Base-by-base conservation (phyloP, 2,888 invertebrate species). In the Herminia tarsipennalis region DNA sequence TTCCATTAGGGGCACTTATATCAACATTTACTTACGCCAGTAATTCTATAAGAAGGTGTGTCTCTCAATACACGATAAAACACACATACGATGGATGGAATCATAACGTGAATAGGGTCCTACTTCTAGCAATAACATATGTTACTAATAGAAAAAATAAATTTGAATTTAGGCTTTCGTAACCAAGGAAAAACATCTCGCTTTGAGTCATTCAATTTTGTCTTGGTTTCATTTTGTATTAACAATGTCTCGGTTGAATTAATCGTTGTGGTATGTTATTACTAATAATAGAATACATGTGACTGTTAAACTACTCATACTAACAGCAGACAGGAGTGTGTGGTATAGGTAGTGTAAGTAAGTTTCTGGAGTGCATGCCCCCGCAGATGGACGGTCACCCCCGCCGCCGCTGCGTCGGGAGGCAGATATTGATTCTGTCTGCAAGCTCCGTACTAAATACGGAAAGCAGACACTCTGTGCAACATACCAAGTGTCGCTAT, bases 351-450 rank as follows among this genome's bases (percentile, higher is more conserved):
- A 38, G 66, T 33, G 55, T 52, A 49, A 54, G 52, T 56, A 63
- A 58, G 66, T 54, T 71, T 60, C 65, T 62, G 66, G 74, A 79
- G 82, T 81, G 76, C 77, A 76, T 76, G 73, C 71, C 54, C 76
- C 72, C 70, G 56, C 73, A 57, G 71, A 67, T 66, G 70, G 68
- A 68, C 79, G 77, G 76, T 76, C 76, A 77, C 66, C 68, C 75
- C 70, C 70, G 70, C 60, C 61, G 52, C 33, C 36, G 22, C 50
- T 49, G 53, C 55, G 64, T 60, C 64, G 76, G 70, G 73, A 73
- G 76, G 74, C 73, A 70, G 66, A 61, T 88, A 90, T 90, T 76
- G 89, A 89, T 90, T 87, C 72, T 78, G 89, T 89, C 89, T 89
- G 84, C 78, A 66, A 65, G 65, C 75, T 78, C 73, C 73, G 69